phyloP scores from a whole-genome alignment of 2,113 vertebrate species.

The Nesogale talazaci region DNA sequence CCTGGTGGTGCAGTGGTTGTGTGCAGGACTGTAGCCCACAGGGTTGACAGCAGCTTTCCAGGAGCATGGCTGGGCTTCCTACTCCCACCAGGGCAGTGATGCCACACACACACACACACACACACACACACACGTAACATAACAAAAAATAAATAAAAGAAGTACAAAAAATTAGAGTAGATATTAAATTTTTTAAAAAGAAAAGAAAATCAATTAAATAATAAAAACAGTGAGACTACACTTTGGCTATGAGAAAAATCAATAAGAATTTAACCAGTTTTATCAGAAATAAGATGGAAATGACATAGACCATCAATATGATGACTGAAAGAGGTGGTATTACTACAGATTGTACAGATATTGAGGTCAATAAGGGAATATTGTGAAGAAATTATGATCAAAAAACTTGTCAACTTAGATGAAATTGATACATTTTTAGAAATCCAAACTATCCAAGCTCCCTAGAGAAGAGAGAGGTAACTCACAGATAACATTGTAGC shows the following conservation, averaged over 20 bases:
- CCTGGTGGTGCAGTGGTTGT: too few species aligned
- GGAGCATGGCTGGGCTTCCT: too few species aligned
- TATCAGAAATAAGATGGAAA: background rate
- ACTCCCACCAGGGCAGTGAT: too few species aligned
- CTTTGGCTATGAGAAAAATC: conserved; percentile 23
- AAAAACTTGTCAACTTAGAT: background rate
- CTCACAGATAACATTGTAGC: background rate
- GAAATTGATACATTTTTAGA: background rate
- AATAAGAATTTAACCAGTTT: conserved; percentile 19
- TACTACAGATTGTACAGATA: background rate
- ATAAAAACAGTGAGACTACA: conserved; percentile 24
- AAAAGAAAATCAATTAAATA: too few species aligned
- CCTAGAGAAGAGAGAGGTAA: background rate
- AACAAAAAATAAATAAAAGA: conserved; percentile 7
- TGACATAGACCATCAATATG: background rate
- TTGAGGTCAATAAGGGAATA: background rate
- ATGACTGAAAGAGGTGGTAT: background rate
- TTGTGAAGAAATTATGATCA: background rate
- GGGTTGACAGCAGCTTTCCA: too few species aligned
- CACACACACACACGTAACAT: too few species aligned
- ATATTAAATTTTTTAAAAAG: too few species aligned
- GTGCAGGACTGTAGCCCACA: too few species aligned
- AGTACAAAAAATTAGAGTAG: background rate
- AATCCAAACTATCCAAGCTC: background rate
- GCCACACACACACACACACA: too few species aligned